Base-by-base conservation (phyloP, 2,113 vertebrate species). In the Craseonycteris thonglongyai region DNA sequence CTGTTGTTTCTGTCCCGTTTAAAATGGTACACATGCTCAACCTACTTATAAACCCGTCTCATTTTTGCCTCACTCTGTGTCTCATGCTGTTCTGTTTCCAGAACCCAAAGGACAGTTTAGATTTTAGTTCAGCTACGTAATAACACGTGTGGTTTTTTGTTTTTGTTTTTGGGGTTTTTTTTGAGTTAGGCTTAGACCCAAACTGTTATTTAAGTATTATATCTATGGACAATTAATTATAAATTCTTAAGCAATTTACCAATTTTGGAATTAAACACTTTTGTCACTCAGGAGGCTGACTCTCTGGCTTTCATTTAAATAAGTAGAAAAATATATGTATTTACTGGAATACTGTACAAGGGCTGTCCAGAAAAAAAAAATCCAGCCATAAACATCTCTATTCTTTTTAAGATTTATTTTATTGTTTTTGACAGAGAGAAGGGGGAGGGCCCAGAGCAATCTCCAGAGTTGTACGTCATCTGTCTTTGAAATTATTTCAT, bases 191-290 rank as follows among this genome's bases (percentile, higher is more conserved):
- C 59, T 90, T 81, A 40, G 76, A 84, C 93, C 18, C 54, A 93
- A 86, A 92, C 47, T 47, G 19, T 79, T 76, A 35, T 74, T 81
- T 75, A 94, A 96, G 56, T 85, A 93, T 91, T 79, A 40, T 94
- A 96, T 89, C 63, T 83, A 58, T 63, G 42, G 51, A 87, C 71
- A 86, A 72, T 45, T 84, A 74, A 66, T 91, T 74, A 63, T 28
- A 92, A 92, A 91, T 80, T 81, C 49, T 85, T 88, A 97, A 88
- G 49, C 74, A 65, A 92, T 93, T 94, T 94, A 58, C 91, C 63
- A 87, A 59, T 79, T 93, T 93, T 88, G 49, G 56, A 94, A 94
- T 88, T 82, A 95, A 96, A 91, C 40, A 74, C 63, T 82, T 79
- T 95, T 87, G 28, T 93, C 72, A 51, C 65, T 75, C 75, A 54